Evolutionary conservation across 2,113 vertebrate species (phyloP).

Genomic region (Porphyrio hochstetteri): DNA sequence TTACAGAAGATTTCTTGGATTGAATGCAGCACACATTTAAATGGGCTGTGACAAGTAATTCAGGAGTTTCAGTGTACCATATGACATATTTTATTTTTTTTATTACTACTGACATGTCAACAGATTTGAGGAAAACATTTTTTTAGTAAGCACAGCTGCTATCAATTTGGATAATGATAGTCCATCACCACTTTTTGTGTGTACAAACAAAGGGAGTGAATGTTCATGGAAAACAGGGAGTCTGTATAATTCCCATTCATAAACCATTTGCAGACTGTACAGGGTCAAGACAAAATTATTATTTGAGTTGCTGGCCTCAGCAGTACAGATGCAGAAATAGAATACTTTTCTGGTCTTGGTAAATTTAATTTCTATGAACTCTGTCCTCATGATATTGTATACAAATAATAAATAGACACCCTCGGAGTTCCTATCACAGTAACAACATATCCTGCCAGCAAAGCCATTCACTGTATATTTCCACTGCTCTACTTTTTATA

Average conservation of each 20-base stretch:
- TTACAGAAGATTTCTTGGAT: constrained; percentile 22
- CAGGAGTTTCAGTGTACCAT: constrained; percentile 39
- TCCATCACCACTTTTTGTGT: constrained; percentile 70
- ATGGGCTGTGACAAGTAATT: constrained; percentile 47
- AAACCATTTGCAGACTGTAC: constrained; percentile 40
- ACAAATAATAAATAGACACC: constrained; percentile 42
- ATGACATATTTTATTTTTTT: constrained; percentile 56
- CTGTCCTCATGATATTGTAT: neutral
- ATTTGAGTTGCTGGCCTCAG: constrained; percentile 50
- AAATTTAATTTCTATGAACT: constrained; percentile 57
- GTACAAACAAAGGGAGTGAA: constrained; percentile 46
- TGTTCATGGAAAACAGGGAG: constrained; percentile 53
- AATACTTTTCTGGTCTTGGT: constrained; percentile 16
- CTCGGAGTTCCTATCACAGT: neutral
- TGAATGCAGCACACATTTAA: constrained; percentile 29
- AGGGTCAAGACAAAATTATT: constrained; percentile 58
- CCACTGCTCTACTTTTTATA: neutral
- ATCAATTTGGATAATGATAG: constrained; percentile 79
- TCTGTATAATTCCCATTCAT: constrained; percentile 61
- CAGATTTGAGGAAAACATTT: constrained; percentile 67
- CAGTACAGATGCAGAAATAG: constrained; percentile 31
- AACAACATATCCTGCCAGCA: neutral
- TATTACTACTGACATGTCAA: constrained; percentile 66
- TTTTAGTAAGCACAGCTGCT: constrained; percentile 79
- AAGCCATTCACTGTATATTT: neutral